Evolutionary conservation across 53 echinoderm and acorn worm genomes (phyloP).

Genomic region (Holothuria leucospilota): DNA sequence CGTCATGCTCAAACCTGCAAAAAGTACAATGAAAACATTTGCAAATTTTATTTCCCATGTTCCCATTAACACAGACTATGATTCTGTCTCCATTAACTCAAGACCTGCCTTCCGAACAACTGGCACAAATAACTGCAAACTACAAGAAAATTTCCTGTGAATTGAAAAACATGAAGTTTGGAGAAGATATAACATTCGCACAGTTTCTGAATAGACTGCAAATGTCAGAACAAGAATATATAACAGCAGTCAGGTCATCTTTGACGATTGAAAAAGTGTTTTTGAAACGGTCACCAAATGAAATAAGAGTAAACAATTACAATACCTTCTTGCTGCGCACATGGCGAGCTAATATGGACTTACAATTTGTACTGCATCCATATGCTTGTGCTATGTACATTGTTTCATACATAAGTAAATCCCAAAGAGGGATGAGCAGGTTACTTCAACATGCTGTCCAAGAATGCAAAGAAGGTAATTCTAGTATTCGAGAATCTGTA

Average conservation of each 20-base stretch:
- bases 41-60: slow-evolving; percentile 38
- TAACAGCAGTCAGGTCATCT: neutral
- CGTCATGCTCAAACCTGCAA: slow-evolving; percentile 52
- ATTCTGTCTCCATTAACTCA: too few relatives aligned
- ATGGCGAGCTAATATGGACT: slow-evolving; percentile 9
- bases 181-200: slow-evolving; percentile 28
- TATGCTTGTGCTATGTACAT: slow-evolving; percentile 18
- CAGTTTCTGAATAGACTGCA: neutral
- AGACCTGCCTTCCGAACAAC: neutral
- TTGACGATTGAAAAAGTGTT: slow-evolving; percentile 3
- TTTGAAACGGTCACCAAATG: slow-evolving; percentile 24
- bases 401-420: slow-evolving; percentile 28
- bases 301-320: slow-evolving; percentile 16
- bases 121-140: neutral
- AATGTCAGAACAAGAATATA: neutral
- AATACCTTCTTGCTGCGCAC: neutral
- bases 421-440: slow-evolving; percentile 8
- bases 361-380: neutral
- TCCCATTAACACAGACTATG: too few relatives aligned
- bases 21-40: slow-evolving; percentile 23
- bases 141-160: slow-evolving; percentile 6
- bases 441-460: neutral
- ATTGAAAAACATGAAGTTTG: slow-evolving; percentile 21
- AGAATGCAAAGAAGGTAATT: neutral
- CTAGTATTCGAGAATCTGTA: neutral